Percentiles rank a stretch among this genome's conserved stretches.
These are phyloP conservation scores for Entosphenus tridentatus DNA, from an alignment of 2,113 vertebrate species.

Conservation along the genomic window DNA sequence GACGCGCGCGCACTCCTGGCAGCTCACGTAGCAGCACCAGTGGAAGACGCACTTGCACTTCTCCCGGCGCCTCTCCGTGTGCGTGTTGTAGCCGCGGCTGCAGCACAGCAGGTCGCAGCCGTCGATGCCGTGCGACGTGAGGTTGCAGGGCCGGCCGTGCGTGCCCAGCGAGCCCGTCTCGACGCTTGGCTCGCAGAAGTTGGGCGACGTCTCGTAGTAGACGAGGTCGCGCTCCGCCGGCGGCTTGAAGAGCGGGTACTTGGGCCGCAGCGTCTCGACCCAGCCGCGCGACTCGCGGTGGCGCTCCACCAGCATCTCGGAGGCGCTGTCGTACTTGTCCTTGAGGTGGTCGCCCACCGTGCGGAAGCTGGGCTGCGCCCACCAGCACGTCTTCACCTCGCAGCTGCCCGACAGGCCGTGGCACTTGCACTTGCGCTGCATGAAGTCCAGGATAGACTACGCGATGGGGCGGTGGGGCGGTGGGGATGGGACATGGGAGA, in stretches of 20 bases:
- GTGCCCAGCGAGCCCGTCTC: conserved; percentile 44
- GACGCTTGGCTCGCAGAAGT: conserved; percentile 40
- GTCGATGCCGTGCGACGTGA: conserved; percentile 39
- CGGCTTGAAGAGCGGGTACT: conserved; percentile 40
- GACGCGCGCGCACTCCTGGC: conserved; percentile 38
- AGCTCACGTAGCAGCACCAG: conserved; percentile 49
- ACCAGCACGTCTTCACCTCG: conserved; percentile 49
- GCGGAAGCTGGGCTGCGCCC: conserved; percentile 44
- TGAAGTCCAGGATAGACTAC: conserved; percentile 32
- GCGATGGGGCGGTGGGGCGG: not conserved
- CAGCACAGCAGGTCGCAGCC: conserved; percentile 44
- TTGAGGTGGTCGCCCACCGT: conserved; percentile 41
- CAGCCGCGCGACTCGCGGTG: conserved; percentile 41
- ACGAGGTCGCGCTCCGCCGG: conserved; percentile 39
- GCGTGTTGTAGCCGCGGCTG: conserved; percentile 35
- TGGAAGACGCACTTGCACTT: conserved; percentile 47
- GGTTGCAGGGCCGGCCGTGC: conserved; percentile 35
- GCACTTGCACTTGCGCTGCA: conserved; percentile 47
- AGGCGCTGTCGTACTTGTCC: conserved; percentile 47
- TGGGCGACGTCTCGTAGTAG: conserved; percentile 42
- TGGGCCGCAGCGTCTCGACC: conserved; percentile 41
- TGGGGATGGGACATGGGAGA: not conserved
- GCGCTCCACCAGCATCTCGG: conserved; percentile 44
- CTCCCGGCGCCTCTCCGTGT: conserved; percentile 34
- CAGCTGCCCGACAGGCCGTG: conserved; percentile 44